phyloP scores from a whole-genome alignment of 2,797 vertebrate genomes.

The Spea hammondii region DNA sequence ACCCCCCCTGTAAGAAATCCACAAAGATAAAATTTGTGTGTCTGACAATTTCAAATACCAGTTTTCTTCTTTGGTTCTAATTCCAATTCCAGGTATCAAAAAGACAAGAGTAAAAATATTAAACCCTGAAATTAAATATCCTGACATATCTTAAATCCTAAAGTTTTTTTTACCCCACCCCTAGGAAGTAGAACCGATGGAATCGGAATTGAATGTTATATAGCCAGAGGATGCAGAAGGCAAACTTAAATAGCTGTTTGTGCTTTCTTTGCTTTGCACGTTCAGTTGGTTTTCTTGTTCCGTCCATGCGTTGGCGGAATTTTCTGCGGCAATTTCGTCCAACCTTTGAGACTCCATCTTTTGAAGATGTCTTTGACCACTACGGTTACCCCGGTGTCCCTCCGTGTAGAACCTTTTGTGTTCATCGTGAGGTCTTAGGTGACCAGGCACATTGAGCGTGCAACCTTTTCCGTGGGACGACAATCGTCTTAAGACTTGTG shows the following conservation, averaged over 20 bases:
- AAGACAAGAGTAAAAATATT: constrained; percentile 26
- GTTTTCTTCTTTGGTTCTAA: constrained; percentile 53
- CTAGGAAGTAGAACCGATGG: constrained; percentile 78
- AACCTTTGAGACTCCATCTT: constrained; percentile 57
- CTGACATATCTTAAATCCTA: not conserved
- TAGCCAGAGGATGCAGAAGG: constrained; percentile 81
- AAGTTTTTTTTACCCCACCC: constrained; percentile 8
- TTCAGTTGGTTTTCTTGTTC: constrained; percentile 68
- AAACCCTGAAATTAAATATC: constrained; percentile 24
- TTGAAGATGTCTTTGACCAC: constrained; percentile 42
- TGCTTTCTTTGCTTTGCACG: constrained; percentile 74
- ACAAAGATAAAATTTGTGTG: constrained; percentile 2
- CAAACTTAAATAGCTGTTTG: constrained; percentile 85
- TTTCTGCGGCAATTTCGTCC: constrained; percentile 55
- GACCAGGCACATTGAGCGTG: constrained; percentile 41
- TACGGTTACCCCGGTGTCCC: constrained; percentile 46
- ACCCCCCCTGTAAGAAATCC: constrained; percentile 12
- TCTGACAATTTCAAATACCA: constrained; percentile 22
- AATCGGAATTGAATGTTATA: constrained; percentile 80
- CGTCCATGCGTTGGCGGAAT: constrained; percentile 65
- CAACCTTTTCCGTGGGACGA: constrained; percentile 64
- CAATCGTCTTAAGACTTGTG: constrained; percentile 73
- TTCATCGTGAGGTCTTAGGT: constrained; percentile 51
- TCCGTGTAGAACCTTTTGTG: constrained; percentile 35
- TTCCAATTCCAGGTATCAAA: constrained; percentile 35